Percentiles rank a stretch among this genome's conserved stretches.
Evolutionary conservation across 1,140 invertebrate genomes (phyloP).

Genomic region (Matsumurasca onukii): DNA sequence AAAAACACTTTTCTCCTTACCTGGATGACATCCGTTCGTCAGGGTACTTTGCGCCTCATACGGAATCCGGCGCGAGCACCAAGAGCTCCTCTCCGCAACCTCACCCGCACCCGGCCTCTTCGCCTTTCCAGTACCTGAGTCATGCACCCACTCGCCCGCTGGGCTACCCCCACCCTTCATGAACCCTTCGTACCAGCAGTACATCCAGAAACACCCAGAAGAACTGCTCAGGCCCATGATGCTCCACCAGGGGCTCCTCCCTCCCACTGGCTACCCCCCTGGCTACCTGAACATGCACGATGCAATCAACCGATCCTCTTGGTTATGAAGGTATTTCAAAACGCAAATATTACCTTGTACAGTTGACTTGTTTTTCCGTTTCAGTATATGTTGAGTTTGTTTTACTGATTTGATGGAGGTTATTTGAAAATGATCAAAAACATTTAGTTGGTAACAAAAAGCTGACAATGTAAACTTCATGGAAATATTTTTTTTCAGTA

Average conservation of each 20-base stretch:
- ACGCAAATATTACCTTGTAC: too few relatives aligned
- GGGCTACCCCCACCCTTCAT: constrained; percentile 54
- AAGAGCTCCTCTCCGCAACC: constrained; percentile 49
- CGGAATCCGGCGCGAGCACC: constrained; percentile 48
- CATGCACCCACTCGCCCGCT: constrained; percentile 50
- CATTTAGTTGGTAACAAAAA: too few relatives aligned
- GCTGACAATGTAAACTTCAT: too few relatives aligned
- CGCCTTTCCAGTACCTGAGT: constrained; percentile 54
- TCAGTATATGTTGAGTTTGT: too few relatives aligned
- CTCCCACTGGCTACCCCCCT: constrained; percentile 58
- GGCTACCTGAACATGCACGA: constrained; percentile 63
- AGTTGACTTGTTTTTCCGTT: too few relatives aligned
- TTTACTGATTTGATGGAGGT: too few relatives aligned
- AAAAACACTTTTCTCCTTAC: constrained; percentile 57
- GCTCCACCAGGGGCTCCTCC: constrained; percentile 57
- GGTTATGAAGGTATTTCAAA: constrained; percentile 45
- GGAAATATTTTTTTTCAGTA: too few relatives aligned
- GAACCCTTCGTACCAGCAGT: constrained; percentile 65
- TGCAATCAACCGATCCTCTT: constrained; percentile 58
- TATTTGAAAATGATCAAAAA: too few relatives aligned
- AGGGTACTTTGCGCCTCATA: constrained; percentile 40
- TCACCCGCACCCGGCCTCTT: constrained; percentile 42
- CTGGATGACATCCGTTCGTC: constrained; percentile 54
- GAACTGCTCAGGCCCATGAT: constrained; percentile 55
- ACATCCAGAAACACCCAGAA: constrained; percentile 61